These are phyloP conservation scores for Lepidochitona cinerea DNA, from an alignment of 2,888 invertebrate species.

Conservation along the genomic window DNA sequence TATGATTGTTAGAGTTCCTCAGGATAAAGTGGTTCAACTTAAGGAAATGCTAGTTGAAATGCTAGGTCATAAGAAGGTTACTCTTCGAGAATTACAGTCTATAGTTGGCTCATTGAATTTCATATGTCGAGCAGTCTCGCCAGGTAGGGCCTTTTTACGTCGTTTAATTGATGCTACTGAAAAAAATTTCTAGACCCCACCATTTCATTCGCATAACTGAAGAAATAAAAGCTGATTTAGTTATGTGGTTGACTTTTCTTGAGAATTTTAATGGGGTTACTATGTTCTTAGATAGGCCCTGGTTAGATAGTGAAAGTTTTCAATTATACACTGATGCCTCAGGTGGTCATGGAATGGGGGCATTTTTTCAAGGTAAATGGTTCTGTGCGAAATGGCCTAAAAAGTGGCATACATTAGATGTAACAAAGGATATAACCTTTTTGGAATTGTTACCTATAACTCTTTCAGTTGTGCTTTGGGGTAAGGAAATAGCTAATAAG, in stretches of 20 bases:
- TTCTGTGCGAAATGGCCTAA: neutral
- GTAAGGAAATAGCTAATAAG: neutral
- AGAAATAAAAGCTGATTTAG: constrained; percentile 6
- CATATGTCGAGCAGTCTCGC: neutral
- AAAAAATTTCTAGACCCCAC: neutral
- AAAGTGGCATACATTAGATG: neutral
- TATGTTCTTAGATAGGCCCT: constrained; percentile 5
- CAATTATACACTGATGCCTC: constrained; percentile 13
- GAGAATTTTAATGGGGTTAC: constrained; percentile 15
- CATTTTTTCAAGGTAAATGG: constrained; percentile 3
- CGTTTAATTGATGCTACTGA: constrained; percentile 1
- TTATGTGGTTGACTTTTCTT: neutral
- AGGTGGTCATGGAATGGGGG: constrained; percentile 3
- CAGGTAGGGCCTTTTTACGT: neutral
- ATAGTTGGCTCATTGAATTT: constrained; percentile 15
- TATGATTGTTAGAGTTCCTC: neutral
- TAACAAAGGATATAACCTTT: neutral
- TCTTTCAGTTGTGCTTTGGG: constrained; percentile 10
- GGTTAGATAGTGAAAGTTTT: constrained; percentile 2
- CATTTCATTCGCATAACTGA: neutral
- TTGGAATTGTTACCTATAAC: constrained; percentile 8
- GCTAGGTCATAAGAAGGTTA: neutral
- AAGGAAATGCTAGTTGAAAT: neutral
- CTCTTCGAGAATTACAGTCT: constrained; percentile 4
- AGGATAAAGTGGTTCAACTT: neutral